Base-by-base conservation (phyloP, 2,888 invertebrate species). In the Drosophila nigricruria region DNA sequence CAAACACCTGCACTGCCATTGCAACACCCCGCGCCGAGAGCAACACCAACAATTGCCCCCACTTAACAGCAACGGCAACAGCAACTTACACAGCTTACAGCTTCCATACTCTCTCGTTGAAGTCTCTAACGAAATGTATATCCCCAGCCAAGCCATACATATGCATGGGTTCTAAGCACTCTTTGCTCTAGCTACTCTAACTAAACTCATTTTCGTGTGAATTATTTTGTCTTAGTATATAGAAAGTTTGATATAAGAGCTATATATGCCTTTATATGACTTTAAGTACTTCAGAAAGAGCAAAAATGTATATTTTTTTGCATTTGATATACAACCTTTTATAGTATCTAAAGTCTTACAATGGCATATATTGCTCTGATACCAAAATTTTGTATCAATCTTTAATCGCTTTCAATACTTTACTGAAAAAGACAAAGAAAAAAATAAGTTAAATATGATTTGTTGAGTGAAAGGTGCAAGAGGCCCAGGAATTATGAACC, bases 1-100 rank as follows among this genome's bases (percentile, higher is more conserved):
- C 67, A 81, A 85, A 88, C 86, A 88, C 86, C 86, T 86, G 86
- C 86, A 67, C 47, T 45, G 38, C 63, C 64, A 69, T 81, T 84
- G 81, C 86, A 73, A 87, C 70, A 71, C 70, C 68, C 65, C 43
- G 65, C 43, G 62, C 70, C 10, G n/a, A n/a, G 20, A 57, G 38
- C 64, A 40, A 42, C 52, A 61, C n/a, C 49, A 69, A 43, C 43
- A 52, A 27, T 25, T 8, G 45, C 14, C 57, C 1, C 6, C 32
- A 45, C 6, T 23, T 50, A 10, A 12, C 52, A 54, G 43, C 53
- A 25, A 3, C 50, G 20, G n/a, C 59, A 50, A 6, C 49, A 27
- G 32, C 49, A 34, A 45, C 45, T 23, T 23, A 23, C 27, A 20
- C 23, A 38, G 34, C n/a, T 25, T 12, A 30, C 25, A 52, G 32